phyloP scores from a whole-genome alignment of 1,140 invertebrate species.

The Drosophila persimilis region DNA sequence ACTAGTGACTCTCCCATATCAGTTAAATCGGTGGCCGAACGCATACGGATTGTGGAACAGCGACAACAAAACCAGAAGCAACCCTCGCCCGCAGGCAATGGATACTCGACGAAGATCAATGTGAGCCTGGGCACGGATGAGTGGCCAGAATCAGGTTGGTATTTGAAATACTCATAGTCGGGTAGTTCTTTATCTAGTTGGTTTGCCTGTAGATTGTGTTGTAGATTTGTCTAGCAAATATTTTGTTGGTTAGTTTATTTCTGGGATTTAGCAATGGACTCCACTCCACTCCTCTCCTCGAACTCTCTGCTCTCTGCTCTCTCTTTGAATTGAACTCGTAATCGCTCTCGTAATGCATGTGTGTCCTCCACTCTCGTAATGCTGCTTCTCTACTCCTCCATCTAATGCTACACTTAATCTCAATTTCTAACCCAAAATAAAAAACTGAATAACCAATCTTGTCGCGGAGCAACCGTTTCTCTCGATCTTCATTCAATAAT shows the following conservation, averaged over 20 bases:
- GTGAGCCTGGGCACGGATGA: constrained; percentile 68
- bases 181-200: constrained; percentile 23
- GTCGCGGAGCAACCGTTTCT: constrained; percentile 43
- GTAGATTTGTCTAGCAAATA: constrained; percentile 37
- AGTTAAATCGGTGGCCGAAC: constrained; percentile 83
- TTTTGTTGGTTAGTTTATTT: constrained; percentile 42
- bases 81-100: constrained; percentile 64
- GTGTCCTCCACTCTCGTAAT: constrained; percentile 38
- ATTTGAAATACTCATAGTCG: neutral
- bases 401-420: constrained; percentile 50
- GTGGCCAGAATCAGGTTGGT: constrained; percentile 76
- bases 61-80: constrained; percentile 56
- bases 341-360: constrained; percentile 56
- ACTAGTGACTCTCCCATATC: constrained; percentile 50
- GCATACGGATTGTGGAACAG: constrained; percentile 78
- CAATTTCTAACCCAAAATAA: constrained; percentile 31
- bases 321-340: constrained; percentile 22
- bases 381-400: constrained; percentile 43
- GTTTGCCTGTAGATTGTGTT: constrained; percentile 55
- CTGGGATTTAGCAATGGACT: constrained; percentile 57
- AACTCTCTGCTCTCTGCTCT: constrained; percentile 35
- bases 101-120: constrained; percentile 86
- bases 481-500: neutral
- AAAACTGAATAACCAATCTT: constrained; percentile 12
- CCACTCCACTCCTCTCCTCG: constrained; percentile 72